Conservation (phyloP, 2,888 invertebrate genomes). For the Sinelater perroti region DNA sequence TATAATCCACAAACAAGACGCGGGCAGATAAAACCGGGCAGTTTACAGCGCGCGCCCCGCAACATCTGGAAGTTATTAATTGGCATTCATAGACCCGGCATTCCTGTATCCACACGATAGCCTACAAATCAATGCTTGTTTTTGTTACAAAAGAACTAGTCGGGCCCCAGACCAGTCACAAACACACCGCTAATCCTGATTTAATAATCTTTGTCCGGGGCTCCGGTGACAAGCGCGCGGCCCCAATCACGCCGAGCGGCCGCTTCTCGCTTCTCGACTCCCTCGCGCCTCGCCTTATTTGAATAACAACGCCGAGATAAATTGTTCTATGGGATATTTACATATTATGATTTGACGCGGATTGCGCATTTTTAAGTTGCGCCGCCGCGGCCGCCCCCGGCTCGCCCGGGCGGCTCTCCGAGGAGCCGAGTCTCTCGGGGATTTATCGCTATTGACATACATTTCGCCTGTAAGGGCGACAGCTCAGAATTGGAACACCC, state of each 20-base stretch:
- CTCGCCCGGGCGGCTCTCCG: too few species aligned
- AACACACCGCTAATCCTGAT: constrained; percentile 62
- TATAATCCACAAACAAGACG: constrained; percentile 41
- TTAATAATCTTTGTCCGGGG: constrained; percentile 59
- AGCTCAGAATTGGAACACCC: too few species aligned
- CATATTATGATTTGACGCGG: constrained; percentile 53
- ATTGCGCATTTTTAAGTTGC: constrained; percentile 47
- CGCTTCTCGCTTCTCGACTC: constrained; percentile 61
- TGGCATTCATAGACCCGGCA: constrained; percentile 46
- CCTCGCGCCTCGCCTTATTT: constrained; percentile 49
- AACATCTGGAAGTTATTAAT: constrained; percentile 44
- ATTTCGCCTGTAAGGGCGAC: too few species aligned
- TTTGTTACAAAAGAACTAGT: constrained; percentile 48
- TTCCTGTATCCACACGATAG: constrained; percentile 50
- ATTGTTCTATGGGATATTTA: constrained; percentile 56
- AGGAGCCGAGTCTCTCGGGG: too few species aligned
- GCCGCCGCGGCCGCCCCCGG: too few species aligned
- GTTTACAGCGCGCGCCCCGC: constrained; percentile 43
- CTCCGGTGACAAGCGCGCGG: constrained; percentile 58
- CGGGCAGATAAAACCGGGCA: constrained; percentile 42
- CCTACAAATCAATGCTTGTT: constrained; percentile 59
- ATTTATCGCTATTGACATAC: too few species aligned
- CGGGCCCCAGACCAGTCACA: constrained; percentile 52
- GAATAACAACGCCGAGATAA: constrained; percentile 55
- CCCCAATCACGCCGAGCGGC: constrained; percentile 68